Base-by-base conservation (phyloP, 2,797 vertebrate species). In the Darevskia mixta region DNA sequence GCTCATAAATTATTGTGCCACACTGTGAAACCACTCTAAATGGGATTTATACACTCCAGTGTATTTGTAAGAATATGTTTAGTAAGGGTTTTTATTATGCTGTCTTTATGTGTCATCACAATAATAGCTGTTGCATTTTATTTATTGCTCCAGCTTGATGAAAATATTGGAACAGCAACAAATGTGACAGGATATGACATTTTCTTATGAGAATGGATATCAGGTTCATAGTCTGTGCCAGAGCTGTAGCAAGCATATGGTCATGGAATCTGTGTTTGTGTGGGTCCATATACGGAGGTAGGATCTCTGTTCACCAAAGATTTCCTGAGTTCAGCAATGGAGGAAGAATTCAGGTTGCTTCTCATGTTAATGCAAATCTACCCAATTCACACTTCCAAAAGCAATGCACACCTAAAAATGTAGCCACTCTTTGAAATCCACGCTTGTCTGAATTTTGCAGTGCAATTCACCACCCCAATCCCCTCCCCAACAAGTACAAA, bases 1-100 rank as follows among this genome's bases (percentile, higher is more conserved):
- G 92, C 94, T 96, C 95, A 96, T 96, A 96, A 96, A 96, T 96
- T 96, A 95, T 94, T 93, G 95, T 96, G 95, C 95, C 94, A 96
- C 29, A 64, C 93, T 93, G 86, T 86, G 29, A 95, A 96, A 95
- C 92, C 92, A 92, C 95, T 96, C 93, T 96, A 96, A 96, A 97
- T 97, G 93, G 95, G 95, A 96, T 95, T 95, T 92, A 94, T 92
- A 94, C 87, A 94, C 0, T 29, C 75, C 73, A 89, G 88, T 87
- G 67, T 96, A 92, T 96, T 95, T 95, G 88, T 86, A 92, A 87
- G 95, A 96, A 96, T 96, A 93, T 95, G 96, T 97, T 96, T 96
- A 96, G 95, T 95, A 95, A 95, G 90, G 89, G 82, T 2, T 96
- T 97, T 96, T 95, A 96, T 96, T 96, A 95, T 93, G 91, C 95